These are phyloP conservation scores for Apostichopus californicus DNA, from an alignment of 35 echinoderm and acorn worm species.

Conservation along the genomic window DNA sequence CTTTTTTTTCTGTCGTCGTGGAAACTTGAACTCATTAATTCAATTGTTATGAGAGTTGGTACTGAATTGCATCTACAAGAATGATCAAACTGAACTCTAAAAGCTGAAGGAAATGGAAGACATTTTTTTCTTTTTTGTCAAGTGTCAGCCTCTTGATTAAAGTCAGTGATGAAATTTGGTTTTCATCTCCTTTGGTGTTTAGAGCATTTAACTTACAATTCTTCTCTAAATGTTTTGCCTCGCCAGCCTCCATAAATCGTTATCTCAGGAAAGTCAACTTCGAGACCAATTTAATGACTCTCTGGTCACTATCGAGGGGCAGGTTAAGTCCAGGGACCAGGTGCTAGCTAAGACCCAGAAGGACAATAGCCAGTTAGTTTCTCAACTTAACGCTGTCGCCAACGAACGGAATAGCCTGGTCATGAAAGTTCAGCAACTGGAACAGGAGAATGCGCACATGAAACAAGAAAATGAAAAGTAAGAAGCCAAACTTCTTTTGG, in stretches of 20 bases:
- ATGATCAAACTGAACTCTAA: too few relatives aligned
- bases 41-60: too few relatives aligned
- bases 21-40: too few relatives aligned
- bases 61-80: too few relatives aligned
- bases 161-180: background rate
- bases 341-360: conserved; percentile 77
- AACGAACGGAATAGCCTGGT: conserved; percentile 83
- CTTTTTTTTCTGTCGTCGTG: too few relatives aligned
- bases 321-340: conserved; percentile 78
- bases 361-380: conserved; percentile 70
- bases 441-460: conserved; percentile 61
- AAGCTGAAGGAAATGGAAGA: too few relatives aligned
- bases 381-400: conserved; percentile 62
- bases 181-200: background rate
- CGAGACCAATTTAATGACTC: conserved; percentile 97
- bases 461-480: conserved; percentile 71
- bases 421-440: conserved; percentile 60
- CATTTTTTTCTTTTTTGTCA: too few relatives aligned
- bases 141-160: background rate
- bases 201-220: background rate
- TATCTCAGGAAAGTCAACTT: conserved; percentile 85
- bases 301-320: conserved; percentile 81
- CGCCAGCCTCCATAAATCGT: conserved; percentile 90
- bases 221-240: background rate
- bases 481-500: background rate